Evolutionary conservation across 2,113 vertebrate species (phyloP).

Genomic region (Xiphophorus couchianus): DNA sequence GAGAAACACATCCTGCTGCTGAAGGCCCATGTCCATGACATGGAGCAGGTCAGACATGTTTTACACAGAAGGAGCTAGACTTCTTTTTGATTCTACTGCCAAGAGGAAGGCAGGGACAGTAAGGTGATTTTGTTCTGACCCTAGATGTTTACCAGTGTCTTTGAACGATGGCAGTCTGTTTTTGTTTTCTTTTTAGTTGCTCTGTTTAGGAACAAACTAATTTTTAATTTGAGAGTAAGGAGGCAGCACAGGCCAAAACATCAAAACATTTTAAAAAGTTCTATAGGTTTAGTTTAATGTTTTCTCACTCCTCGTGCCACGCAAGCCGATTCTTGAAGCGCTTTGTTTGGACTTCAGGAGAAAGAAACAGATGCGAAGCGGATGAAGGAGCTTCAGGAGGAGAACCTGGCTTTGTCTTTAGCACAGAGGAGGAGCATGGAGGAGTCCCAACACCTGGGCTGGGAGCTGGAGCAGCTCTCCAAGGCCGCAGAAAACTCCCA

Average conservation of each 20-base stretch:
- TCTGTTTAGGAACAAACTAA: no score
- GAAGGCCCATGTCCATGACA: constrained; percentile 90
- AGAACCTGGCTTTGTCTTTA: constrained; percentile 90
- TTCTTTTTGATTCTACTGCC: neutral
- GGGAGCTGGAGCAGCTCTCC: constrained; percentile 92
- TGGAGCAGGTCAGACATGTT: constrained; percentile 91
- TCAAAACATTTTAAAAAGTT: no score
- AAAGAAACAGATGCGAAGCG: constrained; percentile 86
- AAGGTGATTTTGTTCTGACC: neutral
- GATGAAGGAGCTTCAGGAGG: constrained; percentile 89
- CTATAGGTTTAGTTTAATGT: no score
- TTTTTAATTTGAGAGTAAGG: no score
- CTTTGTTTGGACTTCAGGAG: constrained; percentile 77
- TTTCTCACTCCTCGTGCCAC: no score
- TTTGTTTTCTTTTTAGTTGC: no score
- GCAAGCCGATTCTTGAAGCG: neutral
- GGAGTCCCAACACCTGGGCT: constrained; percentile 89
- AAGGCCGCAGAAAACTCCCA: constrained; percentile 85
- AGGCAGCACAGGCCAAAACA: no score
- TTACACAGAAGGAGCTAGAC: neutral
- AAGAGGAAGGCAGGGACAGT: neutral
- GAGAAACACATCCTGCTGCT: constrained; percentile 94
- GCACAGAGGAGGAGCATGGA: constrained; percentile 95
- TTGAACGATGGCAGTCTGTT: no score
- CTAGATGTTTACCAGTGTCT: no score